These are phyloP conservation scores for Geotrupes spiniger DNA, from an alignment of 2,888 invertebrate genomes.

Conservation along the genomic window DNA sequence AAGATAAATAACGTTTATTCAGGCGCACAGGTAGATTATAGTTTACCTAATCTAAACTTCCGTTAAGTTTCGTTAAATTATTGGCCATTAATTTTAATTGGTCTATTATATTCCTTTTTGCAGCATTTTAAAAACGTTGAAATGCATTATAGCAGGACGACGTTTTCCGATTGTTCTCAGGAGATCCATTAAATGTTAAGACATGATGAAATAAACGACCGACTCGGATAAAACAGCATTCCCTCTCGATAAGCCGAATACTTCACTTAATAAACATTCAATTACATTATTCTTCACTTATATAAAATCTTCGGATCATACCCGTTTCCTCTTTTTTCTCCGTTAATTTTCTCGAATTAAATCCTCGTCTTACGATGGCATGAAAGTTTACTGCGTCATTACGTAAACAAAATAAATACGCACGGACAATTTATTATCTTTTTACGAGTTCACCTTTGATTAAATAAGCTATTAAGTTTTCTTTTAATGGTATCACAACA, in stretches of 20 bases:
- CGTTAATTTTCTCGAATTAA: too few species aligned
- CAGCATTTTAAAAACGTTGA: constrained; percentile 27
- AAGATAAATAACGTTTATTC: constrained; percentile 24
- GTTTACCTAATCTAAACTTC: constrained; percentile 25
- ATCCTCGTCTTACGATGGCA: too few species aligned
- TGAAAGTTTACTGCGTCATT: too few species aligned
- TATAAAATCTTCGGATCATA: not conserved
- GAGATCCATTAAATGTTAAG: constrained; percentile 33
- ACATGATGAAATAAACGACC: constrained; percentile 29
- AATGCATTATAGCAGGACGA: constrained; percentile 27
- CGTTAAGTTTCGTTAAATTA: constrained; percentile 31
- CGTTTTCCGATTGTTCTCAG: constrained; percentile 33
- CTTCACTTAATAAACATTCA: constrained; percentile 22
- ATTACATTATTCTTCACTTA: constrained; percentile 15
- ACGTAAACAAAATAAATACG: not conserved
- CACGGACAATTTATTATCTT: constrained; percentile 10
- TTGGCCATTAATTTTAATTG: constrained; percentile 36
- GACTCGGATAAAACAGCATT: constrained; percentile 28
- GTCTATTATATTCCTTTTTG: constrained; percentile 34
- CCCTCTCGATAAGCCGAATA: constrained; percentile 26
- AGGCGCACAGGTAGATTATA: constrained; percentile 19
- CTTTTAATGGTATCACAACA: constrained; percentile 13
- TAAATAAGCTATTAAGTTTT: constrained; percentile 15
- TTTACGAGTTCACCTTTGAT: constrained; percentile 10
- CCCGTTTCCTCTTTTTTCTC: not conserved